phyloP scores from a whole-genome alignment of 2,888 invertebrate species.

The Hedya salicella region DNA sequence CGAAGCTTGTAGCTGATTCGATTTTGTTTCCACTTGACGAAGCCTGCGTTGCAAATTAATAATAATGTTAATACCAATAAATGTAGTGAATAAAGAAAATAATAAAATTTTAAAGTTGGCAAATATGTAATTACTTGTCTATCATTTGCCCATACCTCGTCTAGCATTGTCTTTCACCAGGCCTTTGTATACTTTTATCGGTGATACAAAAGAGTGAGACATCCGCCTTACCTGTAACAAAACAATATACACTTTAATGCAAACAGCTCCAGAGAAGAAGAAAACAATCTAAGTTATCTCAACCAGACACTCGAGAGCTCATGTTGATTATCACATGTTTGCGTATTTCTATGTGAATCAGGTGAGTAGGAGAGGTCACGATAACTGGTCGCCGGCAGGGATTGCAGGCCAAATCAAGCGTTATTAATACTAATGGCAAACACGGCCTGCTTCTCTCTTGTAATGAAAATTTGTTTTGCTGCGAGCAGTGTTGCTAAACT shows the following conservation, averaged over 20 bases:
- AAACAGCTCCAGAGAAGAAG: slow-evolving; percentile 56
- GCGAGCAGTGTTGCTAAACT: slow-evolving; percentile 45
- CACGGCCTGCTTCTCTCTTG: slow-evolving; percentile 48
- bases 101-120: not conserved
- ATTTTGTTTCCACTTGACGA: too few species aligned
- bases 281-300: slow-evolving; percentile 52
- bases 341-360: slow-evolving; percentile 43
- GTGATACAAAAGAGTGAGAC: slow-evolving; percentile 25
- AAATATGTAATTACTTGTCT: not conserved
- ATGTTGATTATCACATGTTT: slow-evolving; percentile 42
- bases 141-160: slow-evolving; percentile 11
- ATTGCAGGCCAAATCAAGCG: slow-evolving; percentile 54
- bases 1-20: too few species aligned
- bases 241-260: slow-evolving; percentile 64
- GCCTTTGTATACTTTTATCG: slow-evolving; percentile 19
- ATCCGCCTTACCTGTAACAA: slow-evolving; percentile 73
- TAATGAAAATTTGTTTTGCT: slow-evolving; percentile 54
- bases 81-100: too few species aligned
- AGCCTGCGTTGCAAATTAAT: too few species aligned
- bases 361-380: slow-evolving; percentile 46
- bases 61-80: too few species aligned
- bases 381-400: slow-evolving; percentile 46
- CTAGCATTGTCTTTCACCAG: slow-evolving; percentile 14
- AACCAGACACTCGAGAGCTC: slow-evolving; percentile 51
- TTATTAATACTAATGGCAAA: slow-evolving; percentile 57